Evolutionary conservation across 2,113 vertebrate species (phyloP), one percentile per base, ranked within the genome.

Genomic region (Pollachius pollachius): DNA sequence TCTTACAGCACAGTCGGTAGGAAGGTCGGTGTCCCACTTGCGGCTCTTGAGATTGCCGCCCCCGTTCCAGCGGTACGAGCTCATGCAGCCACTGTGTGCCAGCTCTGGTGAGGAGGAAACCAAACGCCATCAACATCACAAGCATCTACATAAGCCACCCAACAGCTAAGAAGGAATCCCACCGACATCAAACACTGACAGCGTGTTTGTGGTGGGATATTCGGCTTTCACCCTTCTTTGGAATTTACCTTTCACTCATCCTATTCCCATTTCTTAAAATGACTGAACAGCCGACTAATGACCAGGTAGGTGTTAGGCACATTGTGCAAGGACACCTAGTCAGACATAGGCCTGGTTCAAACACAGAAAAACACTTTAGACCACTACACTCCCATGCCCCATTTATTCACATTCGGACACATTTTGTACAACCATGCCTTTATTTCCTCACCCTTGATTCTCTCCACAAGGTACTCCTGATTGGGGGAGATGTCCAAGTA

Each of bases 41-140:
- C 97, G 91, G 69, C 92, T 95, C 87, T 95, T 98, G 83, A 97
- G 89, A 34, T 97, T 94, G 0, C 95, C 97, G 1, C 97, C 97
- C 62, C 91, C 87, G 1, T 96, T 98, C 97, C 97, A 99, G 0
- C 95, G 86, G 80, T 98, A 99, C 0, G 97, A 96, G 77, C 97
- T 99, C 97, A 99, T 98, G 78, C 97, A 99, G 1, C 96, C 97
- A 0, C 97, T 97, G 62, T 98, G 95, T 15, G 96, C 96, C 18
- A 99, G 90, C 68, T 99, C 97, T 99, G 80, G 81, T 62, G 4
- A 1, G 57, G 69, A 17, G 60, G 2, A 52, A 62, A 16, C 54
- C 9, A 68, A 62, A 52, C 12, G 15, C 54, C 54, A 57, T 57
- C n/a, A 5, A 34, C 0, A 34, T 57, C n/a, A 57, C 54, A n/a